These are phyloP conservation scores for Troilus luridus DNA, from an alignment of 2,888 invertebrate species.

Conservation along the genomic window DNA sequence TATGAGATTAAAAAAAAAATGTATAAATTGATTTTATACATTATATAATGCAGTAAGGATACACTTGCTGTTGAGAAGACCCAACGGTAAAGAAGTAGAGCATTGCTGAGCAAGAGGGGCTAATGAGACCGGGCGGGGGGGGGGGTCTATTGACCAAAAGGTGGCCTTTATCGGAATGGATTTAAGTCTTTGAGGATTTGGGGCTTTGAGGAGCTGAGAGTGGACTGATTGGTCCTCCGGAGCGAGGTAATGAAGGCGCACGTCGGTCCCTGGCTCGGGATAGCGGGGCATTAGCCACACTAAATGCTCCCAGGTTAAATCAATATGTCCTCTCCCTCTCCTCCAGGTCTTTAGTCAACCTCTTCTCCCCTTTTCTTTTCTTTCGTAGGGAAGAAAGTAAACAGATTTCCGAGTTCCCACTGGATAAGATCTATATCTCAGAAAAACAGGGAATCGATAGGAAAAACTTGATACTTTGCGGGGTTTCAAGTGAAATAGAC, in stretches of 20 bases:
- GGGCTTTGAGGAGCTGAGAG: not conserved
- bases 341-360: not conserved
- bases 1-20: too few relatives aligned
- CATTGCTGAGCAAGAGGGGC: not conserved
- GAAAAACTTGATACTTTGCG: too few relatives aligned
- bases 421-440: not conserved
- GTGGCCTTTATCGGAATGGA: not conserved
- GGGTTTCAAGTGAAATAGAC: too few relatives aligned
- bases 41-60: too few relatives aligned
- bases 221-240: not conserved
- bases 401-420: not conserved
- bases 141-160: not conserved
- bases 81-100: not conserved
- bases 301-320: slow-evolving; percentile 43
- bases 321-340: slow-evolving; percentile 9
- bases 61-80: not conserved
- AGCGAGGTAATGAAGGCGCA: slow-evolving; percentile 15
- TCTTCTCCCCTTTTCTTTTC: not conserved
- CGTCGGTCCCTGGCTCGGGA: not conserved
- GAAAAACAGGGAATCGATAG: not conserved
- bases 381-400: not conserved
- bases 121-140: not conserved
- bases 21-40: too few relatives aligned
- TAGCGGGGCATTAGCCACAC: slow-evolving; percentile 21
- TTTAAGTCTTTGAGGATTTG: not conserved